These are phyloP conservation scores for Danio tinwini DNA, from an alignment of 2,797 vertebrate species.

Conservation along the genomic window DNA sequence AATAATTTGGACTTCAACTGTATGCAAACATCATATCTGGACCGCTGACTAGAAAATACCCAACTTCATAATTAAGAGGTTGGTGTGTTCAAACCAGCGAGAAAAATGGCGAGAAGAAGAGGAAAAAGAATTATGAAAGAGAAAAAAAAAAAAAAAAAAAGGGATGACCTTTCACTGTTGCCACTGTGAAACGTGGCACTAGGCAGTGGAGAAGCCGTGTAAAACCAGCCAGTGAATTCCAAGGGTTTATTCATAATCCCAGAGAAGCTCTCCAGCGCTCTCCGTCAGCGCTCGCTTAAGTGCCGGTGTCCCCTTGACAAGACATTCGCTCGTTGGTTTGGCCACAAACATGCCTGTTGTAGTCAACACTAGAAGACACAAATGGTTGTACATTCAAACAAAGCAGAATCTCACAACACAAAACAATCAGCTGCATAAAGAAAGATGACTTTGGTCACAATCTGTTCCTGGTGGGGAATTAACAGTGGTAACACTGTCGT, in stretches of 20 bases:
- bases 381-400: slow-evolving; percentile 2
- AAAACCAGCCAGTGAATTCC: slow-evolving; percentile 49
- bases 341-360: slow-evolving; percentile 60
- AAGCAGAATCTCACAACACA: background rate
- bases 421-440: background rate
- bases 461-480: background rate
- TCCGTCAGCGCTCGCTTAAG: slow-evolving; percentile 58
- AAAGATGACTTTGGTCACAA: slow-evolving; percentile 10
- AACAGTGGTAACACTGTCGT: slow-evolving; percentile 2
- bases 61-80: background rate
- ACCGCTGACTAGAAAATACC: background rate
- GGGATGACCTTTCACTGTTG: slow-evolving; percentile 50
- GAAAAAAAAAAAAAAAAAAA: slow-evolving; percentile 37
- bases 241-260: slow-evolving; percentile 52
- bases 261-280: slow-evolving; percentile 41
- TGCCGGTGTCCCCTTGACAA: slow-evolving; percentile 65
- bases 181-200: slow-evolving; percentile 45
- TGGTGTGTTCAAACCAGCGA: slow-evolving; percentile 23
- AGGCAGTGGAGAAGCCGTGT: slow-evolving; percentile 29
- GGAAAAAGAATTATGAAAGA: slow-evolving; percentile 16
- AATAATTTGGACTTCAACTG: too few species aligned
- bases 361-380: slow-evolving; percentile 64
- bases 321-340: slow-evolving; percentile 57
- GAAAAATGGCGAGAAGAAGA: slow-evolving; percentile 13
- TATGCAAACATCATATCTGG: slow-evolving; percentile 1